These are phyloP conservation scores for Hippocampus mohnikei DNA, from an alignment of 2,113 vertebrate genomes.

Conservation along the genomic window DNA sequence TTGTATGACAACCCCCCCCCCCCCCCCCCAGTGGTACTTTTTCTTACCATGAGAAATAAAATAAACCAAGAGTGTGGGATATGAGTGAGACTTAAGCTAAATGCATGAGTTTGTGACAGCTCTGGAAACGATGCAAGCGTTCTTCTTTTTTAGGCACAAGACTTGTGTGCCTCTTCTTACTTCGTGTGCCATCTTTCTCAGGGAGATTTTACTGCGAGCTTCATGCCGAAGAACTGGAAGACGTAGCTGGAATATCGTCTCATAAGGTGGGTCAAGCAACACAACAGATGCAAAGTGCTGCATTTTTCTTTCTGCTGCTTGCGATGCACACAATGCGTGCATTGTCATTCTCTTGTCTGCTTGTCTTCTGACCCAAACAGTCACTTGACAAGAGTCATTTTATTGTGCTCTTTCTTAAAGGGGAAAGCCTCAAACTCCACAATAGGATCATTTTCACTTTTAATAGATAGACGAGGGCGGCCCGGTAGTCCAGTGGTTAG, in stretches of 20 bases:
- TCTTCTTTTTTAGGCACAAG: background rate
- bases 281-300: conserved; percentile 10
- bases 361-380: background rate
- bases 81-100: too few relatives aligned
- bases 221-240: conserved; percentile 65
- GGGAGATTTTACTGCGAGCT: conserved; percentile 75
- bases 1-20: too few relatives aligned
- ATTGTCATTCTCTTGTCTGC: conserved; percentile 14
- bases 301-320: background rate
- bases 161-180: conserved; percentile 5
- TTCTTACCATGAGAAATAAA: background rate
- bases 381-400: background rate
- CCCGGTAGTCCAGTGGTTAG: too few relatives aligned
- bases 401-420: background rate
- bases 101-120: too few relatives aligned
- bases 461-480: too few relatives aligned
- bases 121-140: too few relatives aligned
- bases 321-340: background rate
- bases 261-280: conserved; percentile 51
- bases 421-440: background rate
- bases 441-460: too few relatives aligned
- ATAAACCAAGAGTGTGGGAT: too few relatives aligned
- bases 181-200: conserved; percentile 43
- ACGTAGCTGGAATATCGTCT: conserved; percentile 23
- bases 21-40: too few relatives aligned